Evolutionary conservation across 2,888 invertebrate genomes (phyloP), one percentile per base, ranked within the genome.

Genomic region (Hedya salicella): DNA sequence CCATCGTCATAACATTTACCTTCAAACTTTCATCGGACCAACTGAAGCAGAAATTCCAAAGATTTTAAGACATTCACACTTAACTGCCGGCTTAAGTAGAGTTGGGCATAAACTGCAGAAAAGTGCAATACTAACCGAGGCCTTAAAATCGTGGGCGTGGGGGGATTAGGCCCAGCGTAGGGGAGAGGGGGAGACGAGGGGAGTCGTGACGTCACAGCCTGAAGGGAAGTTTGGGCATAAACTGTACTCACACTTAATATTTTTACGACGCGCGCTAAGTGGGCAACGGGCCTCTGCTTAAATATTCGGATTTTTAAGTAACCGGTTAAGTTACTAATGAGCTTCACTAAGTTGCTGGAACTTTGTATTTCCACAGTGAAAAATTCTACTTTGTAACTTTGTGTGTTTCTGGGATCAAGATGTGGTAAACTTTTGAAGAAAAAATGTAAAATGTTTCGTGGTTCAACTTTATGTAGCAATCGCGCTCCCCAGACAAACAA

Each of bases 121-220:
- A 65, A 65, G 50, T 68, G 65, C 68, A 68, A 68, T 68, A 65
- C 65, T 68, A 68, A 68, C 49, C 49, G 60, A 61, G 65, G 65
- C 60, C 68, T 68, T 64, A 65, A 68, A 68, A 65, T 56, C 56
- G 46, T 25, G 50, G 60, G 16, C 46, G 53, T n/a, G 50, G 65
- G 68, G 68, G 50, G 53, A 50, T 42, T 30, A 62, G 52, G 52
- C 25, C 30, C 3, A 9, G 36, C 40, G 44, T 39, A 48, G 36
- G 54, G 32, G 50, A 9, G 30, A 53, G 19, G 59, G 54, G 44
- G 30, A 8, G 68, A n/a, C n/a, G n/a, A n/a, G n/a, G n/a, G n/a
- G n/a, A n/a, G n/a, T n/a, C n/a, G n/a, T 56, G 57, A 62, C 68
- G 65, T 68, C 68, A 65, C 52, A 11, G 49, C 49, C 56, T 46